A percentile compares a stretch with the other conserved stretches of the same genome.
Conservation (phyloP, 2,888 invertebrate genomes). For the Tiliacea aurago region DNA sequence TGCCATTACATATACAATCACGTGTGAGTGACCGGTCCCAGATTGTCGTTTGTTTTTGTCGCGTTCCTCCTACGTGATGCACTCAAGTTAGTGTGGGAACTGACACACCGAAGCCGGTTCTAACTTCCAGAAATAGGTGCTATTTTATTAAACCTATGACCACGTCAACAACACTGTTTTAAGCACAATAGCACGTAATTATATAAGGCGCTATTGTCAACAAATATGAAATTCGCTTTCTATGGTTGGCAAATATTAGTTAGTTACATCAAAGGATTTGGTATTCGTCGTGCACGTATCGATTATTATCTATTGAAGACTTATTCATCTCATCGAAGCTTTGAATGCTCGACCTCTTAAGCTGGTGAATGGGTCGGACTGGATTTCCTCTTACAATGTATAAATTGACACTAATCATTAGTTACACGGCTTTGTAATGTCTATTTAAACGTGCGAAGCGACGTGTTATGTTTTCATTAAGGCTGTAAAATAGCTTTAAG, state of each 20-base stretch:
- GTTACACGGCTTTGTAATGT: constrained; percentile 71
- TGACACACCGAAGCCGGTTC: constrained; percentile 65
- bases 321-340: constrained; percentile 70
- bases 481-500: constrained; percentile 49
- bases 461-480: constrained; percentile 58
- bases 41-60: constrained; percentile 63
- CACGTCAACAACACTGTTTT: constrained; percentile 70
- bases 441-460: constrained; percentile 58
- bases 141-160: constrained; percentile 57
- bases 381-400: constrained; percentile 69
- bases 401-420: constrained; percentile 81
- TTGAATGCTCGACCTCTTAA: constrained; percentile 60
- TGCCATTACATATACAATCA: constrained; percentile 29
- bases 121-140: constrained; percentile 63
- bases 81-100: constrained; percentile 63
- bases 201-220: constrained; percentile 82
- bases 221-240: constrained; percentile 81
- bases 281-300: constrained; percentile 68
- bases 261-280: constrained; percentile 75
- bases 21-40: constrained; percentile 59
- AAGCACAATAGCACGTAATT: constrained; percentile 80
- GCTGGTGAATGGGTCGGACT: constrained; percentile 67
- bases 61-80: constrained; percentile 60
- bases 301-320: constrained; percentile 74
- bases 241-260: constrained; percentile 74